phyloP scores from a whole-genome alignment of 2,797 vertebrate genomes.

The Rhyacichthys aspro region DNA sequence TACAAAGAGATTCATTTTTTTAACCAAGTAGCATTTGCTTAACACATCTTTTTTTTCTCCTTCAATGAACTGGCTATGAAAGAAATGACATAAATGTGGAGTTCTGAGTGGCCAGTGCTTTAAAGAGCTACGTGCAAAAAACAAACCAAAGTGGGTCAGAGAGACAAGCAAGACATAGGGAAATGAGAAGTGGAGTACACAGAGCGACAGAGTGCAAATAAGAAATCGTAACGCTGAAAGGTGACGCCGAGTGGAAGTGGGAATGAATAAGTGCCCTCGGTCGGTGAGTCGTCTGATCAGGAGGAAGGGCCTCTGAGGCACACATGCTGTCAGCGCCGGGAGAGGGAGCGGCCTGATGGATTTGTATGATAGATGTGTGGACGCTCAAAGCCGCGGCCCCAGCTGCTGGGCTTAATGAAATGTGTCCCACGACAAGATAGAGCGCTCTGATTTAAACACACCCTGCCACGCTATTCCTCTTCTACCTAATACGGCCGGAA shows the following conservation, averaged over 20 bases:
- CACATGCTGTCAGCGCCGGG: conserved; percentile 63
- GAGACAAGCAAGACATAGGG: conserved; percentile 52
- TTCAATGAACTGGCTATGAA: background rate
- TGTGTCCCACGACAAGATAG: conserved; percentile 85
- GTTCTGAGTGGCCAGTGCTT: background rate
- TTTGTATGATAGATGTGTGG: conserved; percentile 82
- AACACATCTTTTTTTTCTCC: too few relatives aligned
- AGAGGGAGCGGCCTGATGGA: conserved; percentile 73
- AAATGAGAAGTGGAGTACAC: conserved; percentile 20
- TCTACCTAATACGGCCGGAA: conserved; percentile 69
- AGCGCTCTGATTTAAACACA: conserved; percentile 84
- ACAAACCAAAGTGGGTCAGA: conserved; percentile 13
- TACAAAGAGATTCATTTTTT: too few relatives aligned
- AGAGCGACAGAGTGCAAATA: conserved; percentile 38
- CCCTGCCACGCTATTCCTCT: conserved; percentile 74
- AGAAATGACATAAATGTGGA: background rate
- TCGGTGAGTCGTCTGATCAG: conserved; percentile 74
- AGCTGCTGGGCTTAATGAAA: conserved; percentile 85
- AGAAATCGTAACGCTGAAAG: conserved; percentile 52
- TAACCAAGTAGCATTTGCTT: too few relatives aligned
- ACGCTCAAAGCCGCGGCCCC: conserved; percentile 71
- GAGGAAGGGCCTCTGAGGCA: conserved; percentile 63
- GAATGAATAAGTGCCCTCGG: conserved; percentile 72
- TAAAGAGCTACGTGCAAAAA: background rate
- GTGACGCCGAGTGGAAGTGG: conserved; percentile 53